These are phyloP conservation scores for Rapana venosa DNA, from an alignment of 2,888 invertebrate genomes.

Conservation along the genomic window DNA sequence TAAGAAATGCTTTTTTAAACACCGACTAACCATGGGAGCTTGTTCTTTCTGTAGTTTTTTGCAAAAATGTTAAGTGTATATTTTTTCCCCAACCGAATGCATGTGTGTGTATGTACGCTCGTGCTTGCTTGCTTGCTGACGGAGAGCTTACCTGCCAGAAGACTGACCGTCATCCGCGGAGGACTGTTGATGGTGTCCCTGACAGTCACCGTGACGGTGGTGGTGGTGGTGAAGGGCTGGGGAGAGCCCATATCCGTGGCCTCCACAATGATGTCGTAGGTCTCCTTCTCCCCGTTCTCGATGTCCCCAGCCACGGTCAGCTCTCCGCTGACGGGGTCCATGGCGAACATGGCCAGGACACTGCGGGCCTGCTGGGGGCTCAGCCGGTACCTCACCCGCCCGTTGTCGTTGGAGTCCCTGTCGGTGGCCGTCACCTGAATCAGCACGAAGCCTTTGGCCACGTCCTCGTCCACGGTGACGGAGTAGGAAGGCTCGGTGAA, in stretches of 20 bases:
- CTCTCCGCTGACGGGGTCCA: slow-evolving; percentile 63
- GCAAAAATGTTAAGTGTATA: too few species aligned
- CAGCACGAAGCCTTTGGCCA: slow-evolving; percentile 61
- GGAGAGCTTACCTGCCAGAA: slow-evolving; percentile 47
- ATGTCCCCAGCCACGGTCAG: slow-evolving; percentile 64
- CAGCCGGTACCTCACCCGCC: slow-evolving; percentile 79
- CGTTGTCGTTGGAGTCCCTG: slow-evolving; percentile 89
- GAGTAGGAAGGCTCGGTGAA: slow-evolving; percentile 64
- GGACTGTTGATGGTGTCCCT: slow-evolving; percentile 95
- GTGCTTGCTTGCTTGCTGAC: too few species aligned
- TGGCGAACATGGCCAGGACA: slow-evolving; percentile 51
- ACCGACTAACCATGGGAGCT: too few species aligned
- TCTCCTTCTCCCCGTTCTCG: slow-evolving; percentile 60
- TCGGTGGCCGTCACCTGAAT: slow-evolving; percentile 85
- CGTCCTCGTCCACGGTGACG: slow-evolving; percentile 65
- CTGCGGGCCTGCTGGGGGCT: slow-evolving; percentile 58
- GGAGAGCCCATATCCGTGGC: slow-evolving; percentile 65
- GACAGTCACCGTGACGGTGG: slow-evolving; percentile 79
- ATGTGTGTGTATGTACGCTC: too few species aligned
- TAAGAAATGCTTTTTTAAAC: too few species aligned
- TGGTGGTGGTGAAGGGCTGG: slow-evolving; percentile 60
- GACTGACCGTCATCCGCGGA: slow-evolving; percentile 82
- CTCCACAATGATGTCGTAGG: slow-evolving; percentile 64
- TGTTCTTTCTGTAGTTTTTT: too few species aligned
- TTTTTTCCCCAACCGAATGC: too few species aligned